Percentiles rank a stretch among this genome's conserved stretches.
These are phyloP conservation scores for Callionymus lyra DNA, from an alignment of 2,113 vertebrate genomes.

Conservation along the genomic window DNA sequence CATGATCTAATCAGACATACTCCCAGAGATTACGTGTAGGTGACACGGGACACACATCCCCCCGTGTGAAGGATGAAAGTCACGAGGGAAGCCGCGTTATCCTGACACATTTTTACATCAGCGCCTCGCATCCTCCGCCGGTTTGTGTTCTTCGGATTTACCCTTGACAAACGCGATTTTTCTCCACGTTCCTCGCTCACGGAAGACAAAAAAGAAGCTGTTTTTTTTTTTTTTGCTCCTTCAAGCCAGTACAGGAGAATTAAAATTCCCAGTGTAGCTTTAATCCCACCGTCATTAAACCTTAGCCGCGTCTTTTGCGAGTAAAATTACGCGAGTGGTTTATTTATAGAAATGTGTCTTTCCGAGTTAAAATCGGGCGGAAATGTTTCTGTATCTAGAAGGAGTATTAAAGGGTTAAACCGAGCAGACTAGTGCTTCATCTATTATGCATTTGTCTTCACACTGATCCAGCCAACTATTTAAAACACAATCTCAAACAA, in stretches of 20 bases:
- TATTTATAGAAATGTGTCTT: slow-evolving; percentile 17
- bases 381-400: too few relatives aligned
- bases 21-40: slow-evolving; percentile 29
- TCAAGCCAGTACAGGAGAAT: slow-evolving; percentile 9
- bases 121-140: slow-evolving; percentile 10
- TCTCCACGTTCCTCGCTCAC: too few relatives aligned
- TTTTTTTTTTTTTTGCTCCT: not conserved
- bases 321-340: slow-evolving; percentile 10
- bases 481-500: too few relatives aligned
- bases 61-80: slow-evolving; percentile 32
- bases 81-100: slow-evolving; percentile 28
- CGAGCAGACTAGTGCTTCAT: too few relatives aligned
- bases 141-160: slow-evolving; percentile 14
- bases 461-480: too few relatives aligned
- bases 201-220: not conserved
- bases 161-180: slow-evolving; percentile 3
- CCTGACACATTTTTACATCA: slow-evolving; percentile 12
- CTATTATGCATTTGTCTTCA: too few relatives aligned
- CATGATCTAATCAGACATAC: slow-evolving; percentile 45
- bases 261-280: slow-evolving; percentile 7
- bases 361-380: not conserved
- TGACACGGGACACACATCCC: slow-evolving; percentile 27
- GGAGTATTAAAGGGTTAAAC: too few relatives aligned
- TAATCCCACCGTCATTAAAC: slow-evolving; percentile 14
- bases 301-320: not conserved